phyloP scores from a whole-genome alignment of 2,113 vertebrate species.

The Aramus guarauna region DNA sequence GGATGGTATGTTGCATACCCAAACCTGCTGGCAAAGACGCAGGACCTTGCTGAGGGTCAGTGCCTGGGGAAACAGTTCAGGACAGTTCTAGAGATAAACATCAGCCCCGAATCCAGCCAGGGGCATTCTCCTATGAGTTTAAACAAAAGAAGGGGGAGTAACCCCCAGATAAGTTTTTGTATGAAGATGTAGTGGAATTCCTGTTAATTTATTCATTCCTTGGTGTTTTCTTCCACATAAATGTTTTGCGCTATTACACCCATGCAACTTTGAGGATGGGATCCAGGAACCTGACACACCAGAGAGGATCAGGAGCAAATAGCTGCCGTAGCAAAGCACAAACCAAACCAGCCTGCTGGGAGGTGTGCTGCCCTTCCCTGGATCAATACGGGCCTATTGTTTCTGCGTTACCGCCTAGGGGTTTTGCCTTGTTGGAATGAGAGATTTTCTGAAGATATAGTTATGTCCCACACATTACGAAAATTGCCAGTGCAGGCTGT shows the following conservation, averaged over 20 bases:
- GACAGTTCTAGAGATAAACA: neutral
- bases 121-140: neutral
- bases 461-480: neutral
- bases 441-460: neutral
- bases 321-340: neutral
- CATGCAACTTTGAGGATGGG: neutral
- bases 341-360: neutral
- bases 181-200: neutral
- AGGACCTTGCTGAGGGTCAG: neutral
- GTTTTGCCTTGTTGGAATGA: neutral
- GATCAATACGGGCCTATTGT: neutral
- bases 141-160: neutral
- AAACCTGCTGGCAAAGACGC: neutral
- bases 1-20: too few species aligned
- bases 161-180: neutral
- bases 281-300: neutral
- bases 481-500: neutral
- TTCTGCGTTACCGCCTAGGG: neutral
- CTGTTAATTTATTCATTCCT: neutral
- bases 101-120: rapidly evolving
- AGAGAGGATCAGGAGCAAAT: neutral
- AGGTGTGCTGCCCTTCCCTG: neutral
- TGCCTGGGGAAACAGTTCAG: neutral
- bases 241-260: neutral
- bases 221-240: neutral